Conservation (phyloP, 2,113 vertebrate species). For the Pseudorectes ferrugineus region DNA sequence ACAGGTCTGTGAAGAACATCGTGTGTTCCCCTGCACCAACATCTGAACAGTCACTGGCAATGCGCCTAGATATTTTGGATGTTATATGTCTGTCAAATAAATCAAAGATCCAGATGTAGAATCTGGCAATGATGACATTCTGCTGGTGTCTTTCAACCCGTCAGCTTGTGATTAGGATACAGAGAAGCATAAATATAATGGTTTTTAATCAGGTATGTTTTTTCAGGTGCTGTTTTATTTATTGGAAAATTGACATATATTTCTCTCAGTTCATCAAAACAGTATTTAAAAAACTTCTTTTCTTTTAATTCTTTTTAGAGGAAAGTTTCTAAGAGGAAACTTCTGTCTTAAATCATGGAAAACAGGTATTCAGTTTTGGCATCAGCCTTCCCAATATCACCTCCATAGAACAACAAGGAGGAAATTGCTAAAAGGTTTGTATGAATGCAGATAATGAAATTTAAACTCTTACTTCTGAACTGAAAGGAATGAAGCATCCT, state of each 20-base stretch:
- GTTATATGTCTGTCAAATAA: conserved; percentile 4
- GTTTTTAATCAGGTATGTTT: neutral
- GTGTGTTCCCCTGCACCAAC: neutral
- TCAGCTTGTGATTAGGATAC: neutral
- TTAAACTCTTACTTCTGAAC: neutral
- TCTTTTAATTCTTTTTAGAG: neutral
- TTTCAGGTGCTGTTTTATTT: neutral
- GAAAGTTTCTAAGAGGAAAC: neutral
- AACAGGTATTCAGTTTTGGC: neutral
- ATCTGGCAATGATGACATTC: neutral
- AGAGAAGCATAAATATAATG: neutral
- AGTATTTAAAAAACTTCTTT: neutral
- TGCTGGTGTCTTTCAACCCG: neutral
- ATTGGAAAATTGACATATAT: neutral
- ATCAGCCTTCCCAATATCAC: neutral
- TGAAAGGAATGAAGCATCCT: neutral
- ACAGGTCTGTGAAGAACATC: neutral
- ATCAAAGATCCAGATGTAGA: conserved; percentile 19
- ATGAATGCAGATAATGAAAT: neutral
- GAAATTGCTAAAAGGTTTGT: neutral
- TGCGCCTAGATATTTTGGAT: neutral
- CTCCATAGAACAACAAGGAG: neutral
- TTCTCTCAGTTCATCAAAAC: neutral
- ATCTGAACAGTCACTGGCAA: neutral
- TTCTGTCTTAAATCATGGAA: neutral